phyloP scores from a whole-genome alignment of 2,113 vertebrate genomes.

The Meriones unguiculatus region DNA sequence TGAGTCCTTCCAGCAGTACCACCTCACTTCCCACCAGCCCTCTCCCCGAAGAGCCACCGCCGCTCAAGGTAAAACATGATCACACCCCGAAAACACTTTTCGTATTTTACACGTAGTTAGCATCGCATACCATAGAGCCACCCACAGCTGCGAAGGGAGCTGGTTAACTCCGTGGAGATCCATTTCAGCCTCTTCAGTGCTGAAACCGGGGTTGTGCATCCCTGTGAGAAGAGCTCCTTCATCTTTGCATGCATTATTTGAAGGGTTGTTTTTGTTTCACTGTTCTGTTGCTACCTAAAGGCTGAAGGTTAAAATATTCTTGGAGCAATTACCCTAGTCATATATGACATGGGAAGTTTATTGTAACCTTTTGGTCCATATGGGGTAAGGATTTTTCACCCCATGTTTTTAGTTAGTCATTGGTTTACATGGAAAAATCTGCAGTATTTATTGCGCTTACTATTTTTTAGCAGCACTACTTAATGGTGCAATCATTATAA shows the following conservation, averaged over 20 bases:
- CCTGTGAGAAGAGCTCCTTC: not conserved
- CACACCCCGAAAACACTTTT: not conserved
- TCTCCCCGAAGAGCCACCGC: constrained; percentile 92
- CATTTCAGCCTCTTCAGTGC: not conserved
- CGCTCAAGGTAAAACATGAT: constrained; percentile 93
- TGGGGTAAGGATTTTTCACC: not conserved
- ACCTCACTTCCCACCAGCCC: constrained; percentile 97
- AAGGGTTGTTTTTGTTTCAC: not conserved
- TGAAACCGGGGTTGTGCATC: too few relatives aligned
- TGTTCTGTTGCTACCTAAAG: not conserved
- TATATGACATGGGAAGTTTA: not conserved
- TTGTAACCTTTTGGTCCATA: not conserved
- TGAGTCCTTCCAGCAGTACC: constrained; percentile 96
- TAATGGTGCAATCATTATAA: not conserved
- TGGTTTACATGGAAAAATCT: not conserved
- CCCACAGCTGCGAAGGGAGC: not conserved
- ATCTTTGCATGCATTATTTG: not conserved
- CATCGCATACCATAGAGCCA: not conserved
- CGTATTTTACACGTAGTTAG: not conserved
- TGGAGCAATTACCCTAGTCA: not conserved
- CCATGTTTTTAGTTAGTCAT: not conserved
- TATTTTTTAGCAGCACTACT: not conserved
- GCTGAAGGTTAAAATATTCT: not conserved
- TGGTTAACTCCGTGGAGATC: not conserved
- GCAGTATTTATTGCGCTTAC: not conserved